Base-by-base conservation (phyloP, 1,140 invertebrate species). In the Oryzaephilus surinamensis region DNA sequence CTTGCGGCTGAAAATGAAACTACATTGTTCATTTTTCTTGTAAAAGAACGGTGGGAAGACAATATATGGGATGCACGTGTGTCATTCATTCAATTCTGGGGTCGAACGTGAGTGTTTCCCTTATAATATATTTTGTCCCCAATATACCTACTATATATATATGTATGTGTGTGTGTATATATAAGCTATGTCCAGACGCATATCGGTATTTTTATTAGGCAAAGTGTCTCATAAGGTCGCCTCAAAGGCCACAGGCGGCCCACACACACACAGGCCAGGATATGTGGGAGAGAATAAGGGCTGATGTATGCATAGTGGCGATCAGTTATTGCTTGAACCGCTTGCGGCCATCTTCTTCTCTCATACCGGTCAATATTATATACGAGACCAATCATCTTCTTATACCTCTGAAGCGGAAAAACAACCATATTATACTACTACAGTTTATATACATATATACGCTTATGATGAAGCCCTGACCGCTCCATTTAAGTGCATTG, bases 201-300 rank as follows among this genome's bases (percentile, higher is more conserved):
- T 52, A 55, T 55, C 51, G 46, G 54, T 56, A 56, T 56, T 56
- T 56, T 56, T 56, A 56, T 56, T 56, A 54, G 50, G 44, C 46
- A 44, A 45, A 52, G 50, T 52, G 54, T 51, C 50, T 50, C 45
- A 20, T 34, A 41, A 38, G 48, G 40, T 46, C 53, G 51, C 50
- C 43, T 52, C 42, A 44, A 52, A 52, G 46, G 52, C 54, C 54
- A 38, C 44, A 41, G 53, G 53, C 53, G n/a, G n/a, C n/a, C n/a
- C n/a, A n/a, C n/a, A n/a, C n/a, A n/a, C n/a, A n/a, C n/a, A n/a
- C n/a, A n/a, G n/a, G n/a, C n/a, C n/a, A n/a, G n/a, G n/a, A n/a
- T n/a, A n/a, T 24, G 32, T 29, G 13, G 16, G 12, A 10, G 23
- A 7, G 26, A 29, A 45, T 35, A 16, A 34, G 43, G 43, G 43